Percentiles rank a stretch among this genome's conserved stretches.
These are phyloP conservation scores for Acanthoscelides obtectus DNA, from an alignment of 2,888 invertebrate species.

Conservation along the genomic window DNA sequence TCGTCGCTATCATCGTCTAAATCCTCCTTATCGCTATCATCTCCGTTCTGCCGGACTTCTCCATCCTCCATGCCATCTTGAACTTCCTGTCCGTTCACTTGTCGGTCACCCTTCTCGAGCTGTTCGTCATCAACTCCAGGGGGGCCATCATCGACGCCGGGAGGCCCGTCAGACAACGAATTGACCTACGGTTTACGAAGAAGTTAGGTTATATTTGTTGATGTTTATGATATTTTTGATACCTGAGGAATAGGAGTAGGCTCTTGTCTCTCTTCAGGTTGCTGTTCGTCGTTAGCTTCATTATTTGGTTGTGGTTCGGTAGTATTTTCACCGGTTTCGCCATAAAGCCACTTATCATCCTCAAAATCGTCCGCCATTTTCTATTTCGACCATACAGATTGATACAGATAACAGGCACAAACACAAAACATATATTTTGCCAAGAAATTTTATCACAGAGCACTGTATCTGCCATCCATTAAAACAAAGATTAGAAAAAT, in stretches of 20 bases:
- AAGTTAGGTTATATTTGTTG: constrained; percentile 1
- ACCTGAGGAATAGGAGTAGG: background rate
- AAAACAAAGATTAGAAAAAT: too few relatives aligned
- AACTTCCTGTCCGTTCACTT: constrained; percentile 50
- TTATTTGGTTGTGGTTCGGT: constrained; percentile 18
- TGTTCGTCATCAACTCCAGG: constrained; percentile 37
- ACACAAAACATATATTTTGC: background rate
- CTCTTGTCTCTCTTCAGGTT: constrained; percentile 31
- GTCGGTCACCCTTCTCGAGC: constrained; percentile 49
- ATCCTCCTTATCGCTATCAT: constrained; percentile 55
- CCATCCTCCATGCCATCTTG: constrained; percentile 50
- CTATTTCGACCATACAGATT: too few relatives aligned
- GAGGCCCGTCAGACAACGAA: constrained; percentile 12
- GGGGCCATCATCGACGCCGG: constrained; percentile 28
- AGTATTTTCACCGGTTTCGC: constrained; percentile 55
- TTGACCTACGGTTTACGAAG: constrained; percentile 14
- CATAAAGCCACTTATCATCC: constrained; percentile 87
- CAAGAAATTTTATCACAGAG: background rate
- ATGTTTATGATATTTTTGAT: background rate
- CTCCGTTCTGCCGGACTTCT: constrained; percentile 52
- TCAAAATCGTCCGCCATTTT: constrained; percentile 63
- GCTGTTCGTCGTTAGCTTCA: constrained; percentile 21
- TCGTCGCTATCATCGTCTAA: constrained; percentile 69
- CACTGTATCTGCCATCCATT: background rate
- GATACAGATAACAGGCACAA: too few relatives aligned